Evolutionary conservation across 2,888 invertebrate species (phyloP).

Genomic region (Lochmaea crataegi): DNA sequence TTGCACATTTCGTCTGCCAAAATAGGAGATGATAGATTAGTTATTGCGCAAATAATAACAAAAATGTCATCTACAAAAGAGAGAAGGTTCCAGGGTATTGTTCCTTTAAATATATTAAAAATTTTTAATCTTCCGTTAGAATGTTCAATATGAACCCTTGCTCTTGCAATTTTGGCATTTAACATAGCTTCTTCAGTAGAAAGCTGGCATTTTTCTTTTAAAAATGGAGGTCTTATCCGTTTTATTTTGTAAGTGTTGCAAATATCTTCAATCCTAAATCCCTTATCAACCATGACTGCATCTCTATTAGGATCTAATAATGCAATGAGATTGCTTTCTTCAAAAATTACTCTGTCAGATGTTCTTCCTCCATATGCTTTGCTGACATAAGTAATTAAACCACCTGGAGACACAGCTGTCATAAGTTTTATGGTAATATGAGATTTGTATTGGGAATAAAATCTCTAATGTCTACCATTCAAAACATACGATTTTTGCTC

Average conservation of each 20-base stretch:
- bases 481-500: too few relatives aligned
- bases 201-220: conserved; percentile 32
- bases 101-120: conserved; percentile 12
- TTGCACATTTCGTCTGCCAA: background rate
- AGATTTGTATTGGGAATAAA: too few relatives aligned
- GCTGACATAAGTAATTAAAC: conserved; percentile 23
- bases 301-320: conserved; percentile 23
- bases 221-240: conserved; percentile 36
- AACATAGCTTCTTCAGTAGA: conserved; percentile 29
- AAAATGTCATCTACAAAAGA: conserved; percentile 4
- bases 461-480: too few relatives aligned
- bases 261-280: conserved; percentile 30
- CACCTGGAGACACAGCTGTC: too few relatives aligned
- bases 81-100: background rate
- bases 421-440: too few relatives aligned
- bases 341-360: conserved; percentile 30
- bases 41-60: conserved; percentile 10
- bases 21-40: background rate
- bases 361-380: conserved; percentile 35
- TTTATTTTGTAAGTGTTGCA: conserved; percentile 30
- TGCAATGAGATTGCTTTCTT: conserved; percentile 24
- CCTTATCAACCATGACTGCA: conserved; percentile 31
- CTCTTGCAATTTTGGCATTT: conserved; percentile 22
- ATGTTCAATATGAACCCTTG: conserved; percentile 12
- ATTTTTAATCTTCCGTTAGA: conserved; percentile 5